Base-by-base conservation (phyloP, 2,888 invertebrate species). In the Caenorhabditis wallacei region DNA sequence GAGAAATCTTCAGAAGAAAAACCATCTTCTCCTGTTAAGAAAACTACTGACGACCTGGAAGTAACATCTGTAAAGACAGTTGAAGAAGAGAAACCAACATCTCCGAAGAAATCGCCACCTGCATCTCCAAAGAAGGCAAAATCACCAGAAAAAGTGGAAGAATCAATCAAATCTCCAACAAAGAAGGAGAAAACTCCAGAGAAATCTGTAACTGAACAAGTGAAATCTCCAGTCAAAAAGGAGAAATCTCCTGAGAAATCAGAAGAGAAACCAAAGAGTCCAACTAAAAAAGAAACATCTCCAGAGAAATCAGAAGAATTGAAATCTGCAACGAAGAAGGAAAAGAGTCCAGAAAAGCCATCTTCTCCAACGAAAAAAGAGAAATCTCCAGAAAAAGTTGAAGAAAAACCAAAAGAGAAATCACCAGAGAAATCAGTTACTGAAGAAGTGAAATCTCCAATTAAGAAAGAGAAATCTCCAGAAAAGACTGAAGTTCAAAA, bases 181-280 rank as follows among this genome's bases (percentile, higher is more conserved):
- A 76, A 80, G 30, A 81, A 80, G 54, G 69, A 59, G 35, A 69
- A 74, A 59, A 37, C 57, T 8, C 74, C 80, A 5, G 54, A 81
- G 26, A 64, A 64, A 24, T 13, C 46, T 46, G 37, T 24, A 22
- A 48, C 43, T 11, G 71, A 80, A 56, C 48, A 56, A 13, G 64
- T 37, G n/a, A 37, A 43, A 22, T 66, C 66, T 37, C 75, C 75
- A 16, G 43, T 16, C 2, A 69, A 78, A 35, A 80, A 71, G 53
- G 59, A 64, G 13, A 66, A 57, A 26, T 35, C 64, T 24, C 70
- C 79, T 30, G 57, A 66, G 20, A 64, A 74, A 53, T 8, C 30
- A 13, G 53, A 30, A n/a, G 37, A 61, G 20, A 53, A 43, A n/a
- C 51, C 37, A 53, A 16, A 4, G 20, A 43, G 56, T 22, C 81